A percentile compares a stretch with the other conserved stretches of the same genome.
Conservation (phyloP, 2,113 vertebrate genomes). For the Promerops cafer region DNA sequence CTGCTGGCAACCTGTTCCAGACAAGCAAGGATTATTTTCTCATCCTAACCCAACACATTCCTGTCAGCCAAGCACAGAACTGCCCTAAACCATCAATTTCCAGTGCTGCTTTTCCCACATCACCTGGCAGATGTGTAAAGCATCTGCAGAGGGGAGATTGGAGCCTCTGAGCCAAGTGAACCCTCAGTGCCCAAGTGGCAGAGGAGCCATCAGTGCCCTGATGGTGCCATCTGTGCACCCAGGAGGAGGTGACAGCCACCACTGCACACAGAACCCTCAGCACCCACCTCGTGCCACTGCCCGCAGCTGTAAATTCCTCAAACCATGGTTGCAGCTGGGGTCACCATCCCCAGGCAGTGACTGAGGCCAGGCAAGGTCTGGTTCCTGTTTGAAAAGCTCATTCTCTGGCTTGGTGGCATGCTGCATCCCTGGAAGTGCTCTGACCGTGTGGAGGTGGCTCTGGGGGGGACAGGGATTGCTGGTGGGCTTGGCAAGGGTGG, state of each 20-base stretch:
- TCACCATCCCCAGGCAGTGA: not conserved
- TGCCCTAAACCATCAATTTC: not conserved
- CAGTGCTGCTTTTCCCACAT: not conserved
- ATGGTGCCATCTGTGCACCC: not conserved
- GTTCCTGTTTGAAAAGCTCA: not conserved
- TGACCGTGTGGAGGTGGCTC: not conserved
- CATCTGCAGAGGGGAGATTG: not conserved
- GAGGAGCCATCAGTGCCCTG: not conserved
- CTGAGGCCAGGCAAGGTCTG: not conserved
- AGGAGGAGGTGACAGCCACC: not conserved
- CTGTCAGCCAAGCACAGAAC: not conserved
- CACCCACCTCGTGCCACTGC: rapidly evolving
- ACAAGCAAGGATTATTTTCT: not conserved
- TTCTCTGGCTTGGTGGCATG: not conserved
- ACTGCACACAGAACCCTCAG: not conserved
- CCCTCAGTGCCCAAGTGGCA: not conserved
- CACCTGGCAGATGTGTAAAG: not conserved
- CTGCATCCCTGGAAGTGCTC: not conserved
- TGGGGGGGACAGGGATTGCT: not conserved
- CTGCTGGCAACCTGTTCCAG: not conserved
- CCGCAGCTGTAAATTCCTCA: not conserved
- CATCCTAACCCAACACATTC: not conserved
- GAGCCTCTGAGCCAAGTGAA: not conserved
- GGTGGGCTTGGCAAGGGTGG: not conserved
- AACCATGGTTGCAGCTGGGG: not conserved